Conservation (phyloP, 2,888 invertebrate genomes). For the Xestia rhomboidea region DNA sequence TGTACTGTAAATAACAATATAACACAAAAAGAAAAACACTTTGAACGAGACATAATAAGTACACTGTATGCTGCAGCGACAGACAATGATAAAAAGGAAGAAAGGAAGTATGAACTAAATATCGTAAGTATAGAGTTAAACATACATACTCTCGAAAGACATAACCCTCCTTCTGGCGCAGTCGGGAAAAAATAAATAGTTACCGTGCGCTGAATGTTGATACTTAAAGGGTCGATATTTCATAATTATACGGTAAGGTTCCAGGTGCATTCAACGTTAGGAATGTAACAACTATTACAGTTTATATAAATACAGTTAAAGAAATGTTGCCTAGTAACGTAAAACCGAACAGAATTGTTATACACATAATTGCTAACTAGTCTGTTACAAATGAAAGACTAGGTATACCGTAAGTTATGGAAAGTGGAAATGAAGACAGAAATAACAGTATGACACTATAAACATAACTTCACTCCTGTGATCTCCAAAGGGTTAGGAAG, state of each 20-base stretch:
- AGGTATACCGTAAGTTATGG: neutral
- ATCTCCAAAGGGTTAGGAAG: neutral
- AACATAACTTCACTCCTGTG: neutral
- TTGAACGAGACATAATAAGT: neutral
- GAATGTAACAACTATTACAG: no score
- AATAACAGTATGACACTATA: neutral
- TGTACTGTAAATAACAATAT: neutral
- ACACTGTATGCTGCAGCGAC: neutral
- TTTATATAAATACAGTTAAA: neutral
- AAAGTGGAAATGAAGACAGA: slow-evolving; percentile 11
- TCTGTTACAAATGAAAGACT: neutral
- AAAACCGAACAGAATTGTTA: neutral
- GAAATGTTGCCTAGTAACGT: neutral
- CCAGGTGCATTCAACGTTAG: no score
- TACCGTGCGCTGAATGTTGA: neutral
- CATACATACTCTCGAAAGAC: no score
- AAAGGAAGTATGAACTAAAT: neutral
- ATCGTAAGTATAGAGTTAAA: slow-evolving; percentile 3
- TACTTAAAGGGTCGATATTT: no score
- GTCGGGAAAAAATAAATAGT: no score
- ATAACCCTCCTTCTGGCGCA: no score
- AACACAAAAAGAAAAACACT: slow-evolving; percentile 10
- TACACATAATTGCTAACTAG: slow-evolving; percentile 6
- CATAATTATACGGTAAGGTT: neutral
- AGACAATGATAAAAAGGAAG: neutral